Evolutionary conservation across 2,888 invertebrate genomes (phyloP).

Genomic region (Prenolepis imparis): DNA sequence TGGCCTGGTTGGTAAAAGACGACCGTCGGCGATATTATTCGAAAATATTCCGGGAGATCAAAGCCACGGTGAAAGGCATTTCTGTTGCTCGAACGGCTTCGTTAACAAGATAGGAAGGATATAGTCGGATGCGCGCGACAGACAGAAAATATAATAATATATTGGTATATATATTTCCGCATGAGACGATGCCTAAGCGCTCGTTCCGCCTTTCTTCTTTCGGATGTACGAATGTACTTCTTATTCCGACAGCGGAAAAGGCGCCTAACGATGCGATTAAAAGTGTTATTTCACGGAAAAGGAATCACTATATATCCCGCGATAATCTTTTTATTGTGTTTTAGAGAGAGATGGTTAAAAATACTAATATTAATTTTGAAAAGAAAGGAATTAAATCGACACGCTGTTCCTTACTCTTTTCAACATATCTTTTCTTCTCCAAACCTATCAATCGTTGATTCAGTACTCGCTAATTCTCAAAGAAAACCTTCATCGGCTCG

Average conservation of each 20-base stretch:
- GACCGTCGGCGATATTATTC: constrained; percentile 71
- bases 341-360: not conserved
- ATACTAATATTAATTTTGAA: constrained; percentile 8
- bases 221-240: not conserved
- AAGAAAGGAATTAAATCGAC: not conserved
- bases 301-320: not conserved
- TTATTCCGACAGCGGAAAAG: not conserved
- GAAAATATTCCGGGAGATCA: constrained; percentile 73
- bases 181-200: constrained; percentile 34
- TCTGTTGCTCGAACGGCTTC: constrained; percentile 74
- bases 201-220: not conserved
- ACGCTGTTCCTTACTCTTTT: not conserved
- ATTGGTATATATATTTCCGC: constrained; percentile 53
- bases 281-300: not conserved
- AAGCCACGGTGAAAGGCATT: constrained; percentile 75
- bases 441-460: not conserved
- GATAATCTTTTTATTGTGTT: not conserved
- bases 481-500: constrained; percentile 54
- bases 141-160: constrained; percentile 42
- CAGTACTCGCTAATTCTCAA: constrained; percentile 57
- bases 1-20: constrained; percentile 58
- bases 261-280: constrained; percentile 31
- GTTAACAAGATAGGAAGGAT: constrained; percentile 70
- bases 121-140: constrained; percentile 42
- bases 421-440: constrained; percentile 18